phyloP scores from a whole-genome alignment of 1,140 invertebrate genomes.

The Monomorium pharaonis region DNA sequence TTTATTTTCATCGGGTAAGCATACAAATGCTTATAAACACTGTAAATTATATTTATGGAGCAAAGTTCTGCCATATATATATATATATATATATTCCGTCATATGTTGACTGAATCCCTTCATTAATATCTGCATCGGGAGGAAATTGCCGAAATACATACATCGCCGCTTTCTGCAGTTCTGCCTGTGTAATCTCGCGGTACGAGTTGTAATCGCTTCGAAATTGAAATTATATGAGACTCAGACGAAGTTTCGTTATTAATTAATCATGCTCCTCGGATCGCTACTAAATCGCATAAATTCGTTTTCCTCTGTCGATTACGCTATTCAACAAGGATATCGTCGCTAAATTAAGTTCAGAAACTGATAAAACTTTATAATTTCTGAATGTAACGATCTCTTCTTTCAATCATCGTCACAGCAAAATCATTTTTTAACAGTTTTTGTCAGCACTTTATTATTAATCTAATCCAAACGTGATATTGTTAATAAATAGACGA shows the following conservation, averaged over 20 bases:
- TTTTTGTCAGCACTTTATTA: background rate
- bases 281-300: conserved; percentile 24
- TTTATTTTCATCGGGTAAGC: background rate
- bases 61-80: background rate
- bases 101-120: background rate
- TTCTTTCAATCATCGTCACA: background rate
- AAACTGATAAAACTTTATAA: background rate
- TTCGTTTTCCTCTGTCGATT: conserved; percentile 30
- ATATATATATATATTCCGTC: no score
- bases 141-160: conserved; percentile 48
- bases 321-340: conserved; percentile 25
- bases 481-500: background rate
- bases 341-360: conserved; percentile 9
- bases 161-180: conserved; percentile 38
- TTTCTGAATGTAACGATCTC: background rate
- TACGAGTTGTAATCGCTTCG: conserved; percentile 44
- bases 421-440: background rate
- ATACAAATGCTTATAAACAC: background rate
- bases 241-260: conserved; percentile 46
- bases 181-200: conserved; percentile 20
- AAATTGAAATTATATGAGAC: conserved; percentile 56
- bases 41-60: background rate
- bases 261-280: conserved; percentile 44
- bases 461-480: background rate
- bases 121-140: conserved; percentile 25